phyloP scores from a whole-genome alignment of 2,113 vertebrate species.

The Rhinogobius similis region DNA sequence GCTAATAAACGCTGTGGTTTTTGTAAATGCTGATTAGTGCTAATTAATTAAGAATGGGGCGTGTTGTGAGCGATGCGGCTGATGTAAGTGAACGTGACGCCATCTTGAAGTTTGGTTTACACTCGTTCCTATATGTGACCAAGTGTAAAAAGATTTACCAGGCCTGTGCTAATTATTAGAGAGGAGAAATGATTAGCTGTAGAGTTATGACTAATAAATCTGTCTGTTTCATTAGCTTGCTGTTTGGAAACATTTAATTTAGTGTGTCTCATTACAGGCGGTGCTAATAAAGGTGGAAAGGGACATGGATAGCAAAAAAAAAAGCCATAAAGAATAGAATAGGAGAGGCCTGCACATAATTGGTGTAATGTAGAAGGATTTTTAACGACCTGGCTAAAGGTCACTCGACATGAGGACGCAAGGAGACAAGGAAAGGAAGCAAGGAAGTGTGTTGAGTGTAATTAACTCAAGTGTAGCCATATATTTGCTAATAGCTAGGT shows the following conservation, averaged over 20 bases:
- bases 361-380: slow-evolving; percentile 42
- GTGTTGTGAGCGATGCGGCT: neutral
- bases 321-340: slow-evolving; percentile 4
- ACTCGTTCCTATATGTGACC: slow-evolving; percentile 62
- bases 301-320: neutral
- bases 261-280: slow-evolving; percentile 63
- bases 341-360: slow-evolving; percentile 30
- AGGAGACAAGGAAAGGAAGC: slow-evolving; percentile 7
- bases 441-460: slow-evolving; percentile 35
- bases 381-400: slow-evolving; percentile 56
- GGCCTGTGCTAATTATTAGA: slow-evolving; percentile 67
- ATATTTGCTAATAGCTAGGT: slow-evolving; percentile 42
- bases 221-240: slow-evolving; percentile 76
- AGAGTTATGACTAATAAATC: slow-evolving; percentile 75
- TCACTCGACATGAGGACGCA: slow-evolving; percentile 33
- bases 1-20: slow-evolving; percentile 25
- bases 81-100: slow-evolving; percentile 20
- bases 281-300: slow-evolving; percentile 35
- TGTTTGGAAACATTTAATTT: slow-evolving; percentile 73
- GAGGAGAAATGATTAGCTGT: slow-evolving; percentile 70
- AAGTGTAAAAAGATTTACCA: slow-evolving; percentile 65
- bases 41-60: slow-evolving; percentile 43
- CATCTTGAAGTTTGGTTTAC: slow-evolving; percentile 10
- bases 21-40: slow-evolving; percentile 31
- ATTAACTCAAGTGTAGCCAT: slow-evolving; percentile 57